phyloP scores from a whole-genome alignment of 2,113 vertebrate species.

The Cyanoliseus patagonus region DNA sequence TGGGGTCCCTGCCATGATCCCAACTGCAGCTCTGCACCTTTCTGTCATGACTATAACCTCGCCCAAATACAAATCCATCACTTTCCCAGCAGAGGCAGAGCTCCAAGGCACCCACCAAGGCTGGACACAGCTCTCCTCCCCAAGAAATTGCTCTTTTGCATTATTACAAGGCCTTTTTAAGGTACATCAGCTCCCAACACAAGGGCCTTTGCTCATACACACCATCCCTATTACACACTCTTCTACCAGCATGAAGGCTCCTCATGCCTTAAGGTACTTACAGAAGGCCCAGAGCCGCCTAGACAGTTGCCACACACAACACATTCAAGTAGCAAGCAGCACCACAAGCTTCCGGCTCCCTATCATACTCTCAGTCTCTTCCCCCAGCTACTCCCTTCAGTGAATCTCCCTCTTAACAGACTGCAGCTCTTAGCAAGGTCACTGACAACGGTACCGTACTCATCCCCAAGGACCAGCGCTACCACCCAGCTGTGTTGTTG shows the following conservation, averaged over 20 bases:
- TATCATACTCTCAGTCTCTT: background rate
- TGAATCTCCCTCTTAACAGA: background rate
- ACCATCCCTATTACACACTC: background rate
- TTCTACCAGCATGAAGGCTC: background rate
- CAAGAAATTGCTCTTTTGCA: background rate
- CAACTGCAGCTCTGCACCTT: background rate
- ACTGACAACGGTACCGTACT: fast-evolving
- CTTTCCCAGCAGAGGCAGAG: background rate
- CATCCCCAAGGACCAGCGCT: no score
- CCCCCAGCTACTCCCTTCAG: background rate
- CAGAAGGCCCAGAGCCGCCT: background rate
- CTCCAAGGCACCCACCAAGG: background rate
- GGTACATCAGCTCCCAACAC: background rate
- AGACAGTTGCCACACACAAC: background rate
- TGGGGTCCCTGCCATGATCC: background rate
- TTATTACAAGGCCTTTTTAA: background rate
- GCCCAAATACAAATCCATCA: background rate
- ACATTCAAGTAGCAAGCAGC: background rate
- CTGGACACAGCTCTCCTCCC: background rate
- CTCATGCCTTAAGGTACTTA: background rate
- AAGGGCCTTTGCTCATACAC: background rate
- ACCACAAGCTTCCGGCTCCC: background rate
- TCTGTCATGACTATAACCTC: background rate
- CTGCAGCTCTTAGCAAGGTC: background rate
- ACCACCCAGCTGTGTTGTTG: background rate